phyloP scores from a whole-genome alignment of 2,113 vertebrate species.

The Erythrolamprus reginae region DNA sequence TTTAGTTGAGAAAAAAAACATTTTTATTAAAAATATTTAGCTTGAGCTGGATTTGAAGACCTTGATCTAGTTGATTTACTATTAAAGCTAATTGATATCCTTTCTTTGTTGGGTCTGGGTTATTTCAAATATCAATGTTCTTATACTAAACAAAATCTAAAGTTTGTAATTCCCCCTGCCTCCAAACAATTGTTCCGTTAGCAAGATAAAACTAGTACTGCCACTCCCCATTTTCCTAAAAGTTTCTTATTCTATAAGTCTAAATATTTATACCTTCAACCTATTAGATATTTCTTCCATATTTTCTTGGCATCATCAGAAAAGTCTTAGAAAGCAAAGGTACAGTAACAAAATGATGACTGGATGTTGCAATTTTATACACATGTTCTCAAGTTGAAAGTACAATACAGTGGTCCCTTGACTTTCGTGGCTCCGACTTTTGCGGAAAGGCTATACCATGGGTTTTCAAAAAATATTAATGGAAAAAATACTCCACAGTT shows the following conservation, averaged over 20 bases:
- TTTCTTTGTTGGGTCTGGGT: neutral
- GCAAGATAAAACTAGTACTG: neutral
- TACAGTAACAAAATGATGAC: neutral
- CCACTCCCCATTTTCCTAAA: neutral
- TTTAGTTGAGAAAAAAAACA: neutral
- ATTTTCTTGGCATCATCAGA: neutral
- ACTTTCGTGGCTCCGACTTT: too few relatives aligned
- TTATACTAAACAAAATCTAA: neutral
- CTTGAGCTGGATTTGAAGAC: neutral
- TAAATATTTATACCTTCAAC: neutral
- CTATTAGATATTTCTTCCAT: neutral
- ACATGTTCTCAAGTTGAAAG: neutral
- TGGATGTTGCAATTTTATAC: neutral
- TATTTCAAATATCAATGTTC: neutral
- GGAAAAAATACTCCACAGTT: too few relatives aligned
- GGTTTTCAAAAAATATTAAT: too few relatives aligned
- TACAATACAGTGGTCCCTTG: too few relatives aligned
- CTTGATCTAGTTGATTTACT: neutral
- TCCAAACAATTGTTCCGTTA: neutral
- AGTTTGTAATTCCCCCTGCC: neutral
- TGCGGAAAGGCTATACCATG: too few relatives aligned
- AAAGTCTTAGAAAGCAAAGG: neutral
- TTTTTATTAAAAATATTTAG: neutral
- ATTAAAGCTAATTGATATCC: neutral
- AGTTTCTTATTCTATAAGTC: neutral